Evolutionary conservation across 2,888 invertebrate species (phyloP).

Genomic region (Hyposoter didymator): DNA sequence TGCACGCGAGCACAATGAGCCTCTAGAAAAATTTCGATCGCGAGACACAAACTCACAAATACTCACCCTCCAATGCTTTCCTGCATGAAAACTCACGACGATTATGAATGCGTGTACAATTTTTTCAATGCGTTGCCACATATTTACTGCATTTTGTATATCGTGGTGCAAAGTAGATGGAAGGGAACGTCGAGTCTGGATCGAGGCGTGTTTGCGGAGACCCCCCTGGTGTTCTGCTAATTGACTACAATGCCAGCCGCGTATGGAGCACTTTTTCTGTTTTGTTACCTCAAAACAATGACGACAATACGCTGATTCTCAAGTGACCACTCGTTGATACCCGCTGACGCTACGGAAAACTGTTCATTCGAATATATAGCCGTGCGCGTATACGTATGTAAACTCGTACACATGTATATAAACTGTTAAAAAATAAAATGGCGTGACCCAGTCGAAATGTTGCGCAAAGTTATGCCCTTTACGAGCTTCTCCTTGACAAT

Average conservation of each 20-base stretch:
- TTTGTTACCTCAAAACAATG: slow-evolving; percentile 84
- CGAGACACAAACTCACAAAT: neutral
- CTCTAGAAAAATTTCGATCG: neutral
- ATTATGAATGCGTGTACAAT: slow-evolving; percentile 18
- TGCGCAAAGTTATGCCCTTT: neutral
- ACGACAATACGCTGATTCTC: slow-evolving; percentile 79
- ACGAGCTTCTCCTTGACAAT: neutral
- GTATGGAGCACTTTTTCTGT: slow-evolving; percentile 82
- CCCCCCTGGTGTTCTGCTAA: slow-evolving; percentile 75
- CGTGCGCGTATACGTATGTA: neutral
- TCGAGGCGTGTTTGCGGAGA: neutral
- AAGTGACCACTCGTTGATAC: slow-evolving; percentile 72
- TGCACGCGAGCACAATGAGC: slow-evolving; percentile 40
- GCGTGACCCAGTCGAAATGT: neutral
- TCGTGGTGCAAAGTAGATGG: slow-evolving; percentile 23
- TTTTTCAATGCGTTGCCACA: slow-evolving; percentile 12
- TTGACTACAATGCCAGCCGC: slow-evolving; percentile 81
- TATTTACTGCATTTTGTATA: slow-evolving; percentile 12
- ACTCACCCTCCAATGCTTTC: neutral
- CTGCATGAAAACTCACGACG: neutral
- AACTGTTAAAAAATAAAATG: slow-evolving; percentile 9
- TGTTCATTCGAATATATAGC: neutral
- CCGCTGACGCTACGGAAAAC: slow-evolving; percentile 48
- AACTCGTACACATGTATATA: slow-evolving; percentile 3
- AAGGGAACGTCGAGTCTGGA: slow-evolving; percentile 26